Conservation (phyloP, 1,140 invertebrate species). For the Drosophila nasuta region DNA sequence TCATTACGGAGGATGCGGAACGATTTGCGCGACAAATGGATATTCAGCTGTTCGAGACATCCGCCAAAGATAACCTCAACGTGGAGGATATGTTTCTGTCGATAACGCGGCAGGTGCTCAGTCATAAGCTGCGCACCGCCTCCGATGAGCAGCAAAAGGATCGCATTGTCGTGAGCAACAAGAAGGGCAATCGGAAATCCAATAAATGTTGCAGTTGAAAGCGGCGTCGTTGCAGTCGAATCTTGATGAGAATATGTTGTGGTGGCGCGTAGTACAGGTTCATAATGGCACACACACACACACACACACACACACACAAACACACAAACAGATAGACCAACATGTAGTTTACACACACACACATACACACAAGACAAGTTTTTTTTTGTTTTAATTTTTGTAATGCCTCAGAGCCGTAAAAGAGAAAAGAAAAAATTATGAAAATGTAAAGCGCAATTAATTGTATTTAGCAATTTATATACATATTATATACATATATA, state of each 20-base stretch:
- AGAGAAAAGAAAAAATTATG: slow-evolving; percentile 13
- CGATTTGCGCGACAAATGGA: slow-evolving; percentile 98
- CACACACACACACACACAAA: slow-evolving; percentile 1
- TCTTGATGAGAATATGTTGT: slow-evolving; percentile 40
- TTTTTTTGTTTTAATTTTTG: slow-evolving; percentile 67
- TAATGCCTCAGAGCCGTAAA: slow-evolving; percentile 73
- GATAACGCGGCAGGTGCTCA: slow-evolving; percentile 88
- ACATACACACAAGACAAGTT: slow-evolving; percentile 49
- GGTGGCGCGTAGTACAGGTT: slow-evolving; percentile 66
- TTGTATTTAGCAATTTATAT: slow-evolving; percentile 79
- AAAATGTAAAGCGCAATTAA: slow-evolving; percentile 77
- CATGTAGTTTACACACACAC: slow-evolving; percentile 50
- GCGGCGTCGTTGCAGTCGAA: slow-evolving; percentile 24
- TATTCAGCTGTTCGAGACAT: slow-evolving; percentile 98
- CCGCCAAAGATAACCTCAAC: slow-evolving; percentile 99
- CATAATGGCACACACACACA: slow-evolving; percentile 48
- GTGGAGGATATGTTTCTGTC: slow-evolving; percentile 97
- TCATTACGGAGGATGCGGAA: slow-evolving; percentile 98
- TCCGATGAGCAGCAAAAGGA: slow-evolving; percentile 86
- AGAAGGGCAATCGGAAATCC: slow-evolving; percentile 61
- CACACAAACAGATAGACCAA: slow-evolving; percentile 43
- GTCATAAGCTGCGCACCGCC: slow-evolving; percentile 79
- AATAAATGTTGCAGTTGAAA: slow-evolving; percentile 84
- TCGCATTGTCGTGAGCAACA: slow-evolving; percentile 85
- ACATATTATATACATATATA: slow-evolving; percentile 52